Evolutionary conservation across 2,797 vertebrate species (phyloP).

Genomic region (Gambelia wislizenii): DNA sequence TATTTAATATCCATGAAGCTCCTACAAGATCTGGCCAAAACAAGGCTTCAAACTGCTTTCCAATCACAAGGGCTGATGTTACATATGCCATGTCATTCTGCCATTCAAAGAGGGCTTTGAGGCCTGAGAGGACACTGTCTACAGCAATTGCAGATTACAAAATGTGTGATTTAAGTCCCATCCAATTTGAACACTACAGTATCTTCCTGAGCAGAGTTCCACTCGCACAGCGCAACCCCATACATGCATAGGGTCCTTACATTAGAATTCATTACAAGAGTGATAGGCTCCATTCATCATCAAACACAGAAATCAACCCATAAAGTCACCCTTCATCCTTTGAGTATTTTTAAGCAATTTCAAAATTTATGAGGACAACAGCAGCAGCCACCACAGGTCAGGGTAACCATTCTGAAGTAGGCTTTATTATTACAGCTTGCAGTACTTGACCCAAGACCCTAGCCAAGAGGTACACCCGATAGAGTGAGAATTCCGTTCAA

Average conservation of each 20-base stretch:
- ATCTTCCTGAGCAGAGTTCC: not conserved
- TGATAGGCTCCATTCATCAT: slow-evolving; percentile 16
- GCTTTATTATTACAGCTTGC: slow-evolving; percentile 1
- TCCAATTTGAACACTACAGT: not conserved
- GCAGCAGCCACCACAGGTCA: not conserved
- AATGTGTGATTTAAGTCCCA: not conserved
- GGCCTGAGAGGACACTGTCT: not conserved
- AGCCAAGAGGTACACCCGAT: slow-evolving; percentile 29
- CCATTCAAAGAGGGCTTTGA: not conserved
- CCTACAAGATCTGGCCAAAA: not conserved
- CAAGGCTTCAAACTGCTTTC: not conserved
- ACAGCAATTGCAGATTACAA: not conserved
- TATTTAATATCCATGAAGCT: not conserved
- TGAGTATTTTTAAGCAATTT: slow-evolving; percentile 35
- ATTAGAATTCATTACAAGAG: not conserved
- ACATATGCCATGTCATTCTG: not conserved
- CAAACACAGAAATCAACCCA: not conserved
- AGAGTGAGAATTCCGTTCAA: slow-evolving; percentile 30
- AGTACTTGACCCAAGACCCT: slow-evolving; percentile 22
- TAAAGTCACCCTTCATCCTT: slow-evolving; percentile 28
- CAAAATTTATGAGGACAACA: slow-evolving; percentile 35
- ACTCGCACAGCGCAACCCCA: not conserved
- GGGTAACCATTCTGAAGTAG: slow-evolving; percentile 1
- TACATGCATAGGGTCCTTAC: not conserved
- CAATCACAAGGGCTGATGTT: not conserved